Percentiles rank a stretch among this genome's conserved stretches.
Conservation (phyloP, 2,888 invertebrate genomes). For the Lottia gigantea region DNA sequence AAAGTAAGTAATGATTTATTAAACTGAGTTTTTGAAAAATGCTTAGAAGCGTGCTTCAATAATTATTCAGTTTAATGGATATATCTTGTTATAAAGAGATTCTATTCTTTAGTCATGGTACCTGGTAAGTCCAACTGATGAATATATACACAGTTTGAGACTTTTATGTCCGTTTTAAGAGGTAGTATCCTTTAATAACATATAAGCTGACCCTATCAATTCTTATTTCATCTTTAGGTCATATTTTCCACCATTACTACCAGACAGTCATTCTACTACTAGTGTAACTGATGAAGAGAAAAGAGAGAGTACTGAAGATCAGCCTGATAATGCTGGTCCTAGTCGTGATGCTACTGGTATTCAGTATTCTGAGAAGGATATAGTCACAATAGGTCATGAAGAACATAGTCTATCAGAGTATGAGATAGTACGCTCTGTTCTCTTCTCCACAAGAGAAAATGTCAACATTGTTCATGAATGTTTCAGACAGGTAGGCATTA, state of each 20-base stretch:
- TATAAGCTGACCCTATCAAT: too few relatives aligned
- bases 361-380: constrained; percentile 55
- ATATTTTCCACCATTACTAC: constrained; percentile 33
- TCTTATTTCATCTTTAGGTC: constrained; percentile 23
- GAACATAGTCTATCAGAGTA: constrained; percentile 58
- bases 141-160: too few relatives aligned
- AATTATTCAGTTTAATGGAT: too few relatives aligned
- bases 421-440: constrained; percentile 83
- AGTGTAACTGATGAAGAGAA: constrained; percentile 34
- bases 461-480: constrained; percentile 95
- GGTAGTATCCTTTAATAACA: too few relatives aligned
- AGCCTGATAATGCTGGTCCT: constrained; percentile 51
- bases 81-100: too few relatives aligned
- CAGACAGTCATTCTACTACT: constrained; percentile 34
- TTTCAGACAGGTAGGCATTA: constrained; percentile 77
- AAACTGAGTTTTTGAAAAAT: too few relatives aligned
- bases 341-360: constrained; percentile 58
- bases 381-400: constrained; percentile 53
- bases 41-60: too few relatives aligned
- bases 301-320: constrained; percentile 32
- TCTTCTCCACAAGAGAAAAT: constrained; percentile 88
- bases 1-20: too few relatives aligned
- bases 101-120: too few relatives aligned
- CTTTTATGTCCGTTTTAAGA: too few relatives aligned
- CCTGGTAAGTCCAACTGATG: too few relatives aligned